Evolutionary conservation across 2,113 vertebrate species (phyloP), one percentile per base, ranked within the genome.

Genomic region (Tyto alba): DNA sequence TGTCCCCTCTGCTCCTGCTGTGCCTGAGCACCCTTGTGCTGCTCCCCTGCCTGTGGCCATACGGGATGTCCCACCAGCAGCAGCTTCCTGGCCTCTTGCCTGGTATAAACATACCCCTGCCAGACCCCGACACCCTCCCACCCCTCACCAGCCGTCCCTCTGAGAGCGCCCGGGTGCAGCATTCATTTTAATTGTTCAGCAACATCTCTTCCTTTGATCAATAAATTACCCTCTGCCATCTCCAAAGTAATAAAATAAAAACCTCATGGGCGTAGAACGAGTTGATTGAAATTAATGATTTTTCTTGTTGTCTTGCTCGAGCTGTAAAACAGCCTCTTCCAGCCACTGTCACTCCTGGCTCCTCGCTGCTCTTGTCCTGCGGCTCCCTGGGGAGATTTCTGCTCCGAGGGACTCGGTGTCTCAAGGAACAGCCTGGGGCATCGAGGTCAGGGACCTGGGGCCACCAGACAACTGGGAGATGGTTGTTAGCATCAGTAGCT

Each of bases 191-290:
- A 95, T 80, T 94, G 74, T 59, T 78, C 63, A 80, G 82, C 71
- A 91, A 47, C 74, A 13, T 57, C 67, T 71, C 53, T 57, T 85
- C 27, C 72, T 95, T 62, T 69, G 80, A 62, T 90, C 23, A 13
- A 91, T 96, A 92, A 95, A 95, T 96, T 90, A 62, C 53, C 69
- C 82, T 96, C 74, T 94, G 82, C 89, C 66, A 25, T 23, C 77
- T 85, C 73, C 57, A 22, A 62, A 90, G 82, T 67, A 94, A 96
- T 90, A 52, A 94, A 94, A 91, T 63, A 81, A 95, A 93, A 88
- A n/a, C 67, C 83, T 95, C 53, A 21, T n/a, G 80, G 88, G 69
- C 1, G 19, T 85, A 16, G 41, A 69, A 32, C 22, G 79, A 72
- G 75, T 74, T 74, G 89, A 85, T 83, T 64, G 85, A 86, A 93